Base-by-base conservation (phyloP, 2,797 vertebrate species). In the Sciurus vulgaris region DNA sequence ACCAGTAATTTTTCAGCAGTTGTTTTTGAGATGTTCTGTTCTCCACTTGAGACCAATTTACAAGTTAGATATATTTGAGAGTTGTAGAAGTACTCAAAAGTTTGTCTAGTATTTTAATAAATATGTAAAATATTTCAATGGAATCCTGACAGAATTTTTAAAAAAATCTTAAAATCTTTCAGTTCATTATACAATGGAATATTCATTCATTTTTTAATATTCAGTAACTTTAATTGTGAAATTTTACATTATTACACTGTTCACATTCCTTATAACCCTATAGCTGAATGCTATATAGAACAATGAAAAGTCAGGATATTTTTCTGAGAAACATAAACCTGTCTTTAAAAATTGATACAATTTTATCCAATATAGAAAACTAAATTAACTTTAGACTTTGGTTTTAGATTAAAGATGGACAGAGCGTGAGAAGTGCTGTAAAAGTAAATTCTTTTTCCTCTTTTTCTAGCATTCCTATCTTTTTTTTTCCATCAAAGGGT, bases 351-450 rank as follows among this genome's bases (percentile, higher is more conserved):
- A 86, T 70, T 9, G 4, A 44, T 54, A 44, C 65, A 26, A 88
- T 44, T 49, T 38, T 89, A 74, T 35, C 6, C 35, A 95, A 56
- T 30, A 38, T 47, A 79, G 28, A 72, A 72, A 86, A 86, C 61
- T 74, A 44, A 94, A 74, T 56, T 79, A 44, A 89, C 49, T 89
- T 73, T 84, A 65, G 67, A 89, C 74, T 81, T 69, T 65, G 79
- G 5, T 61, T 88, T 86, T 85, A 12, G 2, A 63, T 47, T 65
- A 33, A 81, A 76, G 6, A 74, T 54, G 28, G 63, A 59, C 8
- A 69, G 22, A 63, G 63, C 18, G 54, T 89, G 47, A 38, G 6
- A 33, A 51, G 51, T 38, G 6, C 3, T 44, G 14, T 56, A 79
- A 44, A 78, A 84, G 7, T 73, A 67, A 89, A 41, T 56, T 22